Base-by-base conservation (phyloP, 1,140 invertebrate genomes). In the Polyergus mexicanus region DNA sequence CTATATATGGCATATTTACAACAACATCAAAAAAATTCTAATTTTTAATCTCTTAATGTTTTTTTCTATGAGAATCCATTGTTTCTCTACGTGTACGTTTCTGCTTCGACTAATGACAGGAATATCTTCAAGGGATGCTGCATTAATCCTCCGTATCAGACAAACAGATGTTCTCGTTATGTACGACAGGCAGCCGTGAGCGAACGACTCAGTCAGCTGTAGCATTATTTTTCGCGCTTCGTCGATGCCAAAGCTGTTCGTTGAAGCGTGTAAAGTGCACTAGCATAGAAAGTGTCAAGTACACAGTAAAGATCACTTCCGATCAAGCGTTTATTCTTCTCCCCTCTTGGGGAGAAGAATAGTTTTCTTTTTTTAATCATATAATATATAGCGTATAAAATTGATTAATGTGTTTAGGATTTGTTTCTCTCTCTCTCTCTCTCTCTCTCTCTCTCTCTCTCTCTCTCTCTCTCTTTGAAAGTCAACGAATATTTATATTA, bases 151-250 rank as follows among this genome's bases (percentile, higher is more conserved):
- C 16, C 71, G 54, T 41, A 77, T 65, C 35, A 19, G 22, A n/a
- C 60, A 58, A 78, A 85, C 81, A 80, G 75, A 85, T 85, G 86
- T 74, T 84, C 72, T 85, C 56, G 60, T 76, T 84, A 60, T 47
- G n/a, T 66, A 13, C 44, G 54, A 75, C 51, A 28, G 75, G 28
- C 35, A 66, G 76, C 38, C 88, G 86, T 16, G 25, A 69, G 47
- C 81, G 62, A 83, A 41, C 72, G 84, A 86, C 63, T 81, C 71
- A 54, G 56, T 81, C 71, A 54, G 56, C 71, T 76, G 77, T 88
- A 60, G 80, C 87, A 56, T 86, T 88, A 89, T 86, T 89, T 88
- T 89, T 83, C 84, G 86, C 84, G 87, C 62, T 83, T 44, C 65
- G 77, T 51, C 84, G 60, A 71, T 22, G 74, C 58, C 68, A 47